Conservation (phyloP, 1,140 invertebrate species). For the Linepithema humile region DNA sequence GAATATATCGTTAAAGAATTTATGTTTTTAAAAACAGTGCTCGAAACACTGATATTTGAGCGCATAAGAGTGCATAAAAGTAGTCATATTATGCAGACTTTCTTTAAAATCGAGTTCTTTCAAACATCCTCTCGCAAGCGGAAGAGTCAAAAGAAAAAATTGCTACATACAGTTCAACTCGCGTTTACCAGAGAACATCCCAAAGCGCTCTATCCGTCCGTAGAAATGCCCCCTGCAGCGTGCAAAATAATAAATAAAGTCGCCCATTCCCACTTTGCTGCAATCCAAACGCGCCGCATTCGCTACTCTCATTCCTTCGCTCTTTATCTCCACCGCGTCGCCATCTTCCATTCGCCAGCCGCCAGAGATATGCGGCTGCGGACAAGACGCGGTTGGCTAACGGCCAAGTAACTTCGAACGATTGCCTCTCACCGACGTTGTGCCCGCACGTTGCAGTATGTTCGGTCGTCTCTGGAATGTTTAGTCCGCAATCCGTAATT, state of each 20-base stretch:
- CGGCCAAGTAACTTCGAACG: conserved; percentile 79
- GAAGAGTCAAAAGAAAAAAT: conserved; percentile 10
- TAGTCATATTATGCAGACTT: too few species aligned
- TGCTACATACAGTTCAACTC: not conserved
- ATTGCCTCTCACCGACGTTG: conserved; percentile 74
- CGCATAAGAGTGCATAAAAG: not conserved
- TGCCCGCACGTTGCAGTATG: conserved; percentile 72
- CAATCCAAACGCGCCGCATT: conserved; percentile 37
- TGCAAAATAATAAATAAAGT: conserved; percentile 80
- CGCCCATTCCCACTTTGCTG: conserved; percentile 49
- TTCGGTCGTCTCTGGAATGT: conserved; percentile 70
- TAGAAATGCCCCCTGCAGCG: conserved; percentile 7
- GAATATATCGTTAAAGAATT: not conserved
- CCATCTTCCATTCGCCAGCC: conserved; percentile 36
- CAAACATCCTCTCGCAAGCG: not conserved
- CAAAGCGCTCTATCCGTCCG: not conserved
- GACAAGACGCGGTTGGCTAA: conserved; percentile 77
- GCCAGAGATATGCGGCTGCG: conserved; percentile 69
- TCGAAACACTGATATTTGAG: not conserved
- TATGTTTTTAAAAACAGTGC: too few species aligned
- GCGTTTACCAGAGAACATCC: not conserved
- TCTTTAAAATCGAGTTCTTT: not conserved
- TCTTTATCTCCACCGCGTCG: conserved; percentile 26
- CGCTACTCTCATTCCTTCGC: conserved; percentile 6
- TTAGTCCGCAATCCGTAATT: conserved; percentile 60